These are phyloP conservation scores for Pseudotriccus pelzelni DNA, from an alignment of 2,797 vertebrate species.

Conservation along the genomic window DNA sequence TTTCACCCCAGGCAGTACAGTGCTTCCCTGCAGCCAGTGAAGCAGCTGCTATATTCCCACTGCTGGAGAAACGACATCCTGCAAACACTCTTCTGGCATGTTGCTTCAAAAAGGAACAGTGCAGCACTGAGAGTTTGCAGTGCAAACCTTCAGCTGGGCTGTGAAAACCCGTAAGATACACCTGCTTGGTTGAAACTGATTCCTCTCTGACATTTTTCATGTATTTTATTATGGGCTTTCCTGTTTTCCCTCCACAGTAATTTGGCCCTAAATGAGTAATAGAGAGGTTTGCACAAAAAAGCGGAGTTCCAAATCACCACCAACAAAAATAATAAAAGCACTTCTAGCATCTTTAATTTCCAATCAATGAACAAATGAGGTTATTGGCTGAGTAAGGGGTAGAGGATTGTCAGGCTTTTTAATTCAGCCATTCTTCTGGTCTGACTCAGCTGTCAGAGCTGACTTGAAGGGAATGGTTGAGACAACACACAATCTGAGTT, in stretches of 20 bases:
- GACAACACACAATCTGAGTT: constrained; percentile 54
- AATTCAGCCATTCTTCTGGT: constrained; percentile 54
- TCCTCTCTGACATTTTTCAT: background rate
- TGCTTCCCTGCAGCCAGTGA: background rate
- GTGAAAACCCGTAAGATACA: background rate
- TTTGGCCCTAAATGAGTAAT: constrained; percentile 31
- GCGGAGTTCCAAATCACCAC: background rate
- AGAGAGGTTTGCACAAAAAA: background rate
- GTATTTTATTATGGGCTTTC: background rate
- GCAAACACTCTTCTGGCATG: background rate
- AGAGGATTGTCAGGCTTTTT: constrained; percentile 33
- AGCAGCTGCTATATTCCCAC: background rate
- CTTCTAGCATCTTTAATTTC: constrained; percentile 39
- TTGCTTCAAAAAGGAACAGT: background rate
- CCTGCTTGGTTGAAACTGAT: background rate
- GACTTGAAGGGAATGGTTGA: constrained; percentile 40
- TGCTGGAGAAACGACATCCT: background rate
- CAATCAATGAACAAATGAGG: constrained; percentile 51
- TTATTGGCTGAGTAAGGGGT: constrained; percentile 51
- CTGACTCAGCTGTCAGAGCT: constrained; percentile 64
- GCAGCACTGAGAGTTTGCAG: background rate
- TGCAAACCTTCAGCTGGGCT: background rate
- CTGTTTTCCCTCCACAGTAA: background rate
- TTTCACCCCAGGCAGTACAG: background rate
- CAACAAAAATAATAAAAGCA: constrained; percentile 20